Base-by-base conservation (phyloP, 2,797 vertebrate genomes). In the Dromococcyx pavoninus region DNA sequence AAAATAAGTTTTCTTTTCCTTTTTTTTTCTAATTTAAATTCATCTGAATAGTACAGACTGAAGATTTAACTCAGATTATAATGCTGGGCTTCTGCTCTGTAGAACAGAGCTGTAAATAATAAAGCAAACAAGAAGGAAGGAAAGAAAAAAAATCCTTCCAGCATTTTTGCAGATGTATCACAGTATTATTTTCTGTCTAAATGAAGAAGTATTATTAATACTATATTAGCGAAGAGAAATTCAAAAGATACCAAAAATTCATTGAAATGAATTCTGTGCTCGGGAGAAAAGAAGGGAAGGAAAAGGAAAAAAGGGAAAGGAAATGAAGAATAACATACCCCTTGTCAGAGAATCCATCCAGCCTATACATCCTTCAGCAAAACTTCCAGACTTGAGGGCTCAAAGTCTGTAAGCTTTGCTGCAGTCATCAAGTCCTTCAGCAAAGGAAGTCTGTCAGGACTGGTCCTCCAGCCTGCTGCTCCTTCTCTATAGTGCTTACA, bases 91-190 rank as follows among this genome's bases (percentile, higher is more conserved):
- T 77, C 61, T 86, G 17, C 12, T 80, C 27, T 43, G 35, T 70
- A 37, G 27, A 81, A 67, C 21, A 58, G 41, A 88, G 7, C 13
- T 70, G 76, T 80, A 93, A 88, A 73, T 80, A 88, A 86, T 32
- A 13, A 16, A 73, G n/a, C 10, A 93, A 74, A 66, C 4, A 32
- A 50, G 51, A 76, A 60, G 14, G 58, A 74, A 54, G 23, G 24
- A 72, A 37, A 46, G 25, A 2, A 32, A 41, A 33, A 54, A 37
- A 53, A 21, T 7, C 7, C 37, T 60, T 24, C 30, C 9, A 44
- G 10, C 3, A 37, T 70, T 76, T 88, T 58, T 91, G 15, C 28
- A 17, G 32, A 5, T 70, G 19, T 44, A 44, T 35, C 41, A 32
- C 10, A 35, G 5, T 70, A 22, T 28, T 79, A 35, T 3, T 18